Evolutionary conservation across 2,888 invertebrate species (phyloP).

Genomic region (Trissonchulus latispiculum): DNA sequence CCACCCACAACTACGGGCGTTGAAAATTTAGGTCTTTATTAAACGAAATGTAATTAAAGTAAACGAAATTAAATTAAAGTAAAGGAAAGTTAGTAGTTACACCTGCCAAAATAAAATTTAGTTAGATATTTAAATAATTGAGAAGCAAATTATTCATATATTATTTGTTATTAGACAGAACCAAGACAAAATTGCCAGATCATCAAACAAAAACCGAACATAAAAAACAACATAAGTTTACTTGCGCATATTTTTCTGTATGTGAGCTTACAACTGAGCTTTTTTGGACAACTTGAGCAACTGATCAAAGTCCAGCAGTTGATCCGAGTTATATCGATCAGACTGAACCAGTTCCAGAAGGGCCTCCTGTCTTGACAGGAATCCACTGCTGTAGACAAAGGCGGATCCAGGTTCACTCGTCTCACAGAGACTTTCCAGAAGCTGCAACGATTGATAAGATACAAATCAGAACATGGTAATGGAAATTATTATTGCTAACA

Average conservation of each 20-base stretch:
- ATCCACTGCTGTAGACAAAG: constrained; percentile 30
- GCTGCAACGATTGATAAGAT: too few relatives aligned
- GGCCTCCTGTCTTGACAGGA: constrained; percentile 62
- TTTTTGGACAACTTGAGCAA: constrained; percentile 56
- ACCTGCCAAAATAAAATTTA: neutral
- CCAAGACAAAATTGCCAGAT: too few relatives aligned
- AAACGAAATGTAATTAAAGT: too few relatives aligned
- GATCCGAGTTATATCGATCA: constrained; percentile 51
- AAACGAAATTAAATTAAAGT: too few relatives aligned
- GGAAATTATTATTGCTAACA: too few relatives aligned
- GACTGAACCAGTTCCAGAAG: constrained; percentile 59
- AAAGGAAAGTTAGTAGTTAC: neutral
- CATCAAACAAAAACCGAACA: too few relatives aligned
- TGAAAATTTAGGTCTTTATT: too few relatives aligned
- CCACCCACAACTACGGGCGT: too few relatives aligned
- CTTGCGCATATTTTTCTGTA: constrained; percentile 12
- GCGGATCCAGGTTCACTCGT: too few relatives aligned
- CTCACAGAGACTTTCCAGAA: too few relatives aligned
- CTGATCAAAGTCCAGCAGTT: constrained; percentile 54
- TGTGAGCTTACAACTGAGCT: constrained; percentile 55
- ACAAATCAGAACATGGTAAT: too few relatives aligned
- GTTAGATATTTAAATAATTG: neutral
- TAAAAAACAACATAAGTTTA: neutral
- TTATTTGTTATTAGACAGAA: too few relatives aligned
- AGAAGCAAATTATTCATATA: neutral